Evolutionary conservation across 2,888 invertebrate species (phyloP), one percentile per base, ranked within the genome.

Genomic region (Crossocerus cetratus): DNA sequence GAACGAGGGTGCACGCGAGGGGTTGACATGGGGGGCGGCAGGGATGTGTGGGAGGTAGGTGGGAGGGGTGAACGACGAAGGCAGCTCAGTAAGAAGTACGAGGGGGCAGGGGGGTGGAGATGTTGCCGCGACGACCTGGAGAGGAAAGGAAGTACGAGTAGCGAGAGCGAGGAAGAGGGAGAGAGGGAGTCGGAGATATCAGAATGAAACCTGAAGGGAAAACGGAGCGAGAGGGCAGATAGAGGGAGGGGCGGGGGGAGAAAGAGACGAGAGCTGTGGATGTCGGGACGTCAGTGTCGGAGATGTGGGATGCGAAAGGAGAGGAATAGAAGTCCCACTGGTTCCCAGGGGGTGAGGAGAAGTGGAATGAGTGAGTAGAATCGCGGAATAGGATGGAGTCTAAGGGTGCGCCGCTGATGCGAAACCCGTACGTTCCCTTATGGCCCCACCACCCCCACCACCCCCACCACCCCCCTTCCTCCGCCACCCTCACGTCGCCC

Each of bases 231-330:
- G 63, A 57, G 18, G 11, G 18, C 16, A 16, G 54, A 45, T 60
- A 56, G 73, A 57, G 74, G 73, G 59, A 73, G 62, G 69, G 65
- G 49, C 70, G 69, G 68, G 55, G 73, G 69, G 73, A 67, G 63
- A 60, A 64, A 45, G 23, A 22, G 55, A 23, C 57, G 71, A 72
- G 71, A 69, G 66, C 76, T 76, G 78, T 81, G 82, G 82, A 86
- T 86, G 86, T 87, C 86, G 86, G 85, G 80, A 87, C 86, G 86
- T 86, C 86, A 87, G 86, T 86, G 83, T 86, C 84, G 82, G 82
- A 77, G 80, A 84, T 84, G 82, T 54, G 79, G 83, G 83, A 85
- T 84, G 82, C 82, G 85, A 14, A 16, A 85, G 85, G 86, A 84
- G 83, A 85, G 86, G 83, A 86, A 86, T 84, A 84, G 83, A 79